These are phyloP conservation scores for Cepaea hortensis DNA, from an alignment of 2,888 invertebrate genomes.

Conservation along the genomic window DNA sequence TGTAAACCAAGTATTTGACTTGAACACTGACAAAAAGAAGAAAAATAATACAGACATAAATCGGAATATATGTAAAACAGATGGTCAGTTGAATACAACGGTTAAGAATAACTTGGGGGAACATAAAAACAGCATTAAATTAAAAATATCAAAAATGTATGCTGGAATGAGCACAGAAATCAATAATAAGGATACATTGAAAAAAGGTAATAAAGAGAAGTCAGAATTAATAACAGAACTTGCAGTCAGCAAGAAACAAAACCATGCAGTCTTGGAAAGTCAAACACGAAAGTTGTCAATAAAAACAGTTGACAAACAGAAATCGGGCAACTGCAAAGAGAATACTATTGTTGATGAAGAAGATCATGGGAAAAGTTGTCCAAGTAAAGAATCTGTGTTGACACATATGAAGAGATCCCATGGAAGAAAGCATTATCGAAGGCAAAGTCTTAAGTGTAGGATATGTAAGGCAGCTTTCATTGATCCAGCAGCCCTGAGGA, in stretches of 20 bases:
- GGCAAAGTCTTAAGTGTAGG: constrained; percentile 11
- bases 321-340: background rate
- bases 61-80: background rate
- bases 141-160: background rate
- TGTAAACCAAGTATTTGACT: background rate
- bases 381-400: background rate
- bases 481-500: background rate
- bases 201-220: background rate
- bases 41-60: background rate
- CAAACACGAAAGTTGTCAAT: background rate
- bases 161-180: background rate
- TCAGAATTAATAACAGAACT: background rate
- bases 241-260: background rate
- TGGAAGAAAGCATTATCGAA: constrained; percentile 2
- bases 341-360: background rate
- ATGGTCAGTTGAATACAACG: too few species aligned
- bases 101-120: too few species aligned
- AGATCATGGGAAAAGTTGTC: background rate
- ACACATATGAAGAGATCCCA: background rate
- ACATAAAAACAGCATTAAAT: background rate
- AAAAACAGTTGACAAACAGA: background rate
- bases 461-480: constrained; percentile 15
- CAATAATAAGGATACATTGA: background rate
- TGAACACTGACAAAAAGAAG: background rate
- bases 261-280: background rate